Base-by-base conservation (phyloP, 2,113 vertebrate genomes). In the Perca flavescens region DNA sequence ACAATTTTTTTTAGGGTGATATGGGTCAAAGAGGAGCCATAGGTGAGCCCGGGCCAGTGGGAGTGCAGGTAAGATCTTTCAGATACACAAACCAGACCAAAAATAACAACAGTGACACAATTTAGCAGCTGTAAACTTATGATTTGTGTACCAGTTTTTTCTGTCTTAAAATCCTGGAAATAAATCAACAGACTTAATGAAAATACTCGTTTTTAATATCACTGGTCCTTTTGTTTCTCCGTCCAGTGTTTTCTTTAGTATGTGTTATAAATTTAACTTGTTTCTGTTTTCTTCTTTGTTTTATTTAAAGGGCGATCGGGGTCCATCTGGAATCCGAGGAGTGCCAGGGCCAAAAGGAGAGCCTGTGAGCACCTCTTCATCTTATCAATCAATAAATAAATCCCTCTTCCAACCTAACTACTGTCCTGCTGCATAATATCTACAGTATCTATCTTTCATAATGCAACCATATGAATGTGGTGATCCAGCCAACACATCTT, bases 291-390 rank as follows among this genome's bases (percentile, higher is more conserved):
- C n/a, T 31, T 56, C 68, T 68, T 58, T 66, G 34, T 81, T 36
- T 52, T 19, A 40, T 85, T 47, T 28, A 14, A 43, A 99, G 98
- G 98, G 98, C 0, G 80, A 92, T 60, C 91, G 68, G 87, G 98
- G 98, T 74, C 76, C 96, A 66, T 85, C 89, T 91, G 98, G 98
- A 87, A 96, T 97, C 92, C 94, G 95, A 88, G 98, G 98, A 74
- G 89, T 96, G 17, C 97, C 97, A 15, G 98, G 98, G 2, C 92
- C 96, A 5, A 98, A 98, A 95, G 98, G 98, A 95, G 97, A 97
- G 60, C 40, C 95, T 88, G 98, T 99, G 95, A 87, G 97, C 95
- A 6, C 3, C 0, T 3, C n/a, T 17, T 72, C 16, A n/a, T 53
- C 0, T 19, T n/a, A 53, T 47, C 50, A 6, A 49, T 49, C 16